phyloP scores from a whole-genome alignment of 2,888 invertebrate species.

The Cartodere bifasciata region DNA sequence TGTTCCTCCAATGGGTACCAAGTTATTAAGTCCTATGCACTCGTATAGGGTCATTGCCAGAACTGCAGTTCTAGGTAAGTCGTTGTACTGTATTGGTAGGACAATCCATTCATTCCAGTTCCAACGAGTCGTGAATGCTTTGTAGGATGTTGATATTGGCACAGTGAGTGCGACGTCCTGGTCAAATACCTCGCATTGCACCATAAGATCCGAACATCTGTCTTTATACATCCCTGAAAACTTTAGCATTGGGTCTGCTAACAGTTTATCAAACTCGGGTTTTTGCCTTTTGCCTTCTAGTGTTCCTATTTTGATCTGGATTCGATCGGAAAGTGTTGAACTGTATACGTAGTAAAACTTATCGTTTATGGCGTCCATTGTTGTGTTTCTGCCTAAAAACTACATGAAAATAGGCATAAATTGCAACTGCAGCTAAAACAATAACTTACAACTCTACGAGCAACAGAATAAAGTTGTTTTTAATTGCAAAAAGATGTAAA shows the following conservation, averaged over 20 bases:
- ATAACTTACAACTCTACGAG: no score
- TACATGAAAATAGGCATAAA: no score
- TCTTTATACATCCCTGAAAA: constrained; percentile 82
- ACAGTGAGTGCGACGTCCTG: constrained; percentile 71
- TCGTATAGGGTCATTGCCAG: constrained; percentile 85
- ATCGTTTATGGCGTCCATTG: constrained; percentile 67
- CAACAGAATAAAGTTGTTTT: no score
- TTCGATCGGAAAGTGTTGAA: constrained; percentile 73
- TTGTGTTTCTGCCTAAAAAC: no score
- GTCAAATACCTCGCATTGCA: constrained; percentile 73
- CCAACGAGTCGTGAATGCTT: constrained; percentile 85
- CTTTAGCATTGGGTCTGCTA: constrained; percentile 79
- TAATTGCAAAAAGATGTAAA: no score
- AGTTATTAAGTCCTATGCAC: constrained; percentile 74
- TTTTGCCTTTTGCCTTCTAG: constrained; percentile 81
- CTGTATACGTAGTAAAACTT: constrained; percentile 82
- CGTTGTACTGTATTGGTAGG: constrained; percentile 80
- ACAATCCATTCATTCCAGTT: constrained; percentile 98
- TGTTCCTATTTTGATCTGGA: constrained; percentile 90
- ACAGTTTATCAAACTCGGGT: constrained; percentile 76
- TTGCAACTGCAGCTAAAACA: no score
- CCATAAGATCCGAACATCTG: constrained; percentile 76
- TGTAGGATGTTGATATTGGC: constrained; percentile 82
- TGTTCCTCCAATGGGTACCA: constrained; percentile 83
- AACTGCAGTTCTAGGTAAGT: constrained; percentile 76